These are phyloP conservation scores for Neogale vison DNA, from an alignment of 2,113 vertebrate species.

Conservation along the genomic window DNA sequence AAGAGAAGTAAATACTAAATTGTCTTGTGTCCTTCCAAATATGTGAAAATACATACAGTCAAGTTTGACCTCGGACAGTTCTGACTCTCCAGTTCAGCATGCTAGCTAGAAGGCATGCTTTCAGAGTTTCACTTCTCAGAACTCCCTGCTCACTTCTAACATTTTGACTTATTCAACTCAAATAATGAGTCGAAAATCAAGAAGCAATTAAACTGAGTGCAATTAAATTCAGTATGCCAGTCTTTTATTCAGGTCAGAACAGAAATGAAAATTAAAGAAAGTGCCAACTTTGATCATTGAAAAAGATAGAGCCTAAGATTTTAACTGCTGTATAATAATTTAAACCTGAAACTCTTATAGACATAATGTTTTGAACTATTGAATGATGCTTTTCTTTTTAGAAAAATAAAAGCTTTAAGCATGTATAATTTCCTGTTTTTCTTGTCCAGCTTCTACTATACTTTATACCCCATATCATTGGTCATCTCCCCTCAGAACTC, in stretches of 20 bases:
- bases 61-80: background rate
- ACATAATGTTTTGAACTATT: conserved; percentile 67
- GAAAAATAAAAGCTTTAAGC: conserved; percentile 54
- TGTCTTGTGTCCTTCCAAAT: conserved; percentile 23
- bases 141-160: conserved; percentile 58
- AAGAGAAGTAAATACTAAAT: background rate
- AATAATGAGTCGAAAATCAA: conserved; percentile 64
- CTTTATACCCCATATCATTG: background rate
- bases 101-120: background rate
- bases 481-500: background rate
- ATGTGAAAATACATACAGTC: background rate
- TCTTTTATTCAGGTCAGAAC: conserved; percentile 63
- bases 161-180: conserved; percentile 70
- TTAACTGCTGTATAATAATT: conserved; percentile 38
- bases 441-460: background rate
- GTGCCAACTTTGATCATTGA: conserved; percentile 62
- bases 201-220: conserved; percentile 37
- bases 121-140: conserved; percentile 42
- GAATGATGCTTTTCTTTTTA: conserved; percentile 53
- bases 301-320: conserved; percentile 57
- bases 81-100: background rate
- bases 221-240: conserved; percentile 52
- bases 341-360: conserved; percentile 59
- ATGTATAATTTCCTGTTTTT: conserved; percentile 43
- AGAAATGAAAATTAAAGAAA: conserved; percentile 64